Percentiles rank a stretch among this genome's conserved stretches.
These are phyloP conservation scores for Apamea anceps DNA, from an alignment of 2,888 invertebrate species.

Conservation along the genomic window DNA sequence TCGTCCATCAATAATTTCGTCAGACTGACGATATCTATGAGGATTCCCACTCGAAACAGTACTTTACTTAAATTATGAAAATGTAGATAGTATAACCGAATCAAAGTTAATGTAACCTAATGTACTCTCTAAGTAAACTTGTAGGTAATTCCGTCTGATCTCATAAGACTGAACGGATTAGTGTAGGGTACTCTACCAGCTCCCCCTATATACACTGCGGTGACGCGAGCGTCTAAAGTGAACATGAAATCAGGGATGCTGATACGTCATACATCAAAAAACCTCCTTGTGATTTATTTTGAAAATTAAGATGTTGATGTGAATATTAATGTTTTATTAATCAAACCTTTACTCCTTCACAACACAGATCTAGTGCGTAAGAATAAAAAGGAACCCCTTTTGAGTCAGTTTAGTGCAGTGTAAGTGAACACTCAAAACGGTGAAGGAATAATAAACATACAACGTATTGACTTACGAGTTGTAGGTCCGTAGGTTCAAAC, in stretches of 20 bases:
- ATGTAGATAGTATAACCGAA: background rate
- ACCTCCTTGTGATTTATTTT: background rate
- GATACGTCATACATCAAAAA: background rate
- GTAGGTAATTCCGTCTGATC: slow-evolving; percentile 50
- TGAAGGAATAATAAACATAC: too few species aligned
- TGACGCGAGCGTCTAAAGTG: background rate
- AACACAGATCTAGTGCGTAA: background rate
- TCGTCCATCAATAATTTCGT: too few species aligned
- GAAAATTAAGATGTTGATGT: background rate
- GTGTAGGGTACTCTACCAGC: slow-evolving; percentile 8
- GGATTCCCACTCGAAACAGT: too few species aligned
- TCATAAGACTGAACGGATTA: slow-evolving; percentile 47
- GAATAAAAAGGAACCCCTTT: background rate
- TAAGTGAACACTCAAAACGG: background rate
- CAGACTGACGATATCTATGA: too few species aligned
- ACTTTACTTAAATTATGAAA: too few species aligned
- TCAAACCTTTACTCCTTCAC: background rate
- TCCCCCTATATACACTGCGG: slow-evolving; percentile 17
- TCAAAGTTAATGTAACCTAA: slow-evolving; percentile 46
- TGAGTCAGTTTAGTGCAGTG: background rate
- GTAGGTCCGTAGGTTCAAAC: too few species aligned
- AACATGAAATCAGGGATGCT: slow-evolving; percentile 22
- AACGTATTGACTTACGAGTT: too few species aligned
- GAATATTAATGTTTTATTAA: background rate
- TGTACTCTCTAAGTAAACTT: slow-evolving; percentile 40